phyloP scores from a whole-genome alignment of 2,797 vertebrate genomes.

The Silurus lanzhouensis region DNA sequence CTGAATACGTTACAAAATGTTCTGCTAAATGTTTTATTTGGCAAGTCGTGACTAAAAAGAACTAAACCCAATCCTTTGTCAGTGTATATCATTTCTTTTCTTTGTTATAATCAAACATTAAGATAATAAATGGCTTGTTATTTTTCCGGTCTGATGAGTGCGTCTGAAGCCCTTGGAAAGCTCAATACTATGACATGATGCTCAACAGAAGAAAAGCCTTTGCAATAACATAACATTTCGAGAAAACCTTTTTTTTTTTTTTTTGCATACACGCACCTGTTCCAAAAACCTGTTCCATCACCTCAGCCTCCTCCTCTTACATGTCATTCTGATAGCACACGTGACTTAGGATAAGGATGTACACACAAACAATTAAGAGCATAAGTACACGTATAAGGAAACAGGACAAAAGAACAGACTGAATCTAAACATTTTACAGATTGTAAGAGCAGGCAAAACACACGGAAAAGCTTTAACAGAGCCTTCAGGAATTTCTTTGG shows the following conservation, averaged over 20 bases:
- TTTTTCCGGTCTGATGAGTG: background rate
- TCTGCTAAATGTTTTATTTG: background rate
- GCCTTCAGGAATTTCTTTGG: slow-evolving; percentile 24
- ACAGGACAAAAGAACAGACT: background rate
- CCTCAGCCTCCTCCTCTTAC: background rate
- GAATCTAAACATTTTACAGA: background rate
- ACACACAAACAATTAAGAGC: background rate
- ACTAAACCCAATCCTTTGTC: background rate
- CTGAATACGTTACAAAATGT: background rate
- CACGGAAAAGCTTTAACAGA: background rate
- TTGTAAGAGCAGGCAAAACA: background rate
- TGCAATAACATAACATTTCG: background rate
- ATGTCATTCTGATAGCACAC: slow-evolving; percentile 25
- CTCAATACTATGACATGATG: background rate
- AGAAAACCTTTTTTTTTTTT: background rate
- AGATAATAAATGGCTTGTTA: background rate
- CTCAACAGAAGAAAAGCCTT: background rate
- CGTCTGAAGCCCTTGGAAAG: background rate
- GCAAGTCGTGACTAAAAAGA: background rate
- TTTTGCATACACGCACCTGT: background rate
- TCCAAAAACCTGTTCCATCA: slow-evolving; percentile 42
- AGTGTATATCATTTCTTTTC: background rate
- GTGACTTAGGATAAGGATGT: background rate
- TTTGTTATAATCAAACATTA: background rate
- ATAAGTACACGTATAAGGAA: background rate